Evolutionary conservation across 2,113 vertebrate genomes (phyloP).

Genomic region (Xyliphius kryptos): DNA sequence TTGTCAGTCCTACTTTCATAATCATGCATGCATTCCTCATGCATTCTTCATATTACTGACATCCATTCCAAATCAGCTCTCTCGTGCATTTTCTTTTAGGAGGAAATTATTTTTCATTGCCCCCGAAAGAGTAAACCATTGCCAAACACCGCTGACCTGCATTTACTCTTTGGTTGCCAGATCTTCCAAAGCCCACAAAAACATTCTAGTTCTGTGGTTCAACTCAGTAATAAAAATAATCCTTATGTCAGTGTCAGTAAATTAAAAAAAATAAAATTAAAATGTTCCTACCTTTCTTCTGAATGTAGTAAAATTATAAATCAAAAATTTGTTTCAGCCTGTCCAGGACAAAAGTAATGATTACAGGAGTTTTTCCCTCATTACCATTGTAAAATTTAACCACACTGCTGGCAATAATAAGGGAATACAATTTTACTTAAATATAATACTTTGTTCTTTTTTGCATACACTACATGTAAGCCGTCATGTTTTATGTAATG

Average conservation of each 20-base stretch:
- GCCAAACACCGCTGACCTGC: constrained; percentile 45
- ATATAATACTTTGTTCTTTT: constrained; percentile 6
- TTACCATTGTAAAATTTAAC: background rate
- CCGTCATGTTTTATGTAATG: constrained; percentile 43
- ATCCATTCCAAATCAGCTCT: constrained; percentile 47
- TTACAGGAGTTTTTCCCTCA: too few species aligned
- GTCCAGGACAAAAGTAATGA: too few species aligned
- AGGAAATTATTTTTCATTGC: constrained; percentile 73
- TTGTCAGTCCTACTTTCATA: constrained; percentile 46
- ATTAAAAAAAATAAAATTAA: background rate
- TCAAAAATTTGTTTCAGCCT: constrained; percentile 9
- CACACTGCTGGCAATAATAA: background rate
- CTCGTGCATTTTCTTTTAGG: constrained; percentile 49
- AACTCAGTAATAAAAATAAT: constrained; percentile 13
- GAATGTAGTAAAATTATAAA: constrained; percentile 20
- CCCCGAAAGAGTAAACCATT: constrained; percentile 51
- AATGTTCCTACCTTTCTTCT: constrained; percentile 10
- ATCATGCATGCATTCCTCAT: constrained; percentile 56
- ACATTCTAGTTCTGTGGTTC: constrained; percentile 26
- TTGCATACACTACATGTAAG: constrained; percentile 15
- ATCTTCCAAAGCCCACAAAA: constrained; percentile 33
- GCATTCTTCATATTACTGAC: constrained; percentile 52
- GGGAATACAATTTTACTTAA: constrained; percentile 10
- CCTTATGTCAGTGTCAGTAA: constrained; percentile 26
- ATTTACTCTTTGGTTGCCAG: constrained; percentile 39